Evolutionary conservation across 2,113 vertebrate genomes (phyloP).

Genomic region (Lampris incognitus): DNA sequence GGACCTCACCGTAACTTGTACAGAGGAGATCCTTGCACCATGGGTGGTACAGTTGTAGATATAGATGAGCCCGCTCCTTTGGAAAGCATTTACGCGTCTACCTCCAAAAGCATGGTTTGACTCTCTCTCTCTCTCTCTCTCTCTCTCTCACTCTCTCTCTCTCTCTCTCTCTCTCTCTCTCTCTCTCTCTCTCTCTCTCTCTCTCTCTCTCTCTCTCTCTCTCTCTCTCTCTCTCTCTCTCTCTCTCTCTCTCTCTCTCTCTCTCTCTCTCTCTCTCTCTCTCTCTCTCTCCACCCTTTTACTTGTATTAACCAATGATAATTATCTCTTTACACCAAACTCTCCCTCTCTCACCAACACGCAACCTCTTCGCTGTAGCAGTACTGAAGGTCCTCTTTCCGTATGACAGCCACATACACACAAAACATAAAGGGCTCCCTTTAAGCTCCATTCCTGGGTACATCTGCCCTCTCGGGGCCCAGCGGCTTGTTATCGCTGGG

Average conservation of each 20-base stretch:
- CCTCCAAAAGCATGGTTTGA: slow-evolving; percentile 46
- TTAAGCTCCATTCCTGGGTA: slow-evolving; percentile 40
- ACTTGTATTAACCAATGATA: too few species aligned
- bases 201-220: slow-evolving; percentile 50
- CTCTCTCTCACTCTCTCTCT: too few species aligned
- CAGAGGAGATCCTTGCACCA: slow-evolving; percentile 59
- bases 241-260: slow-evolving; percentile 30
- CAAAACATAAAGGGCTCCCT: slow-evolving; percentile 34
- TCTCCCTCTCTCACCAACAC: slow-evolving; percentile 44
- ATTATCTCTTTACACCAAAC: not conserved
- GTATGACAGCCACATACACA: slow-evolving; percentile 50
- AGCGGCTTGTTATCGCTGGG: slow-evolving; percentile 57
- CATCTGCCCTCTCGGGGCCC: slow-evolving; percentile 5
- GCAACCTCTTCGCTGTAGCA: slow-evolving; percentile 15
- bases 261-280: too few species aligned
- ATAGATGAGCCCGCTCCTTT: slow-evolving; percentile 29
- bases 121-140: slow-evolving; percentile 17
- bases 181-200: not conserved
- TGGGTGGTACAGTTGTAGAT: slow-evolving; percentile 66
- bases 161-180: too few species aligned
- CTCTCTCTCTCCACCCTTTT: too few species aligned
- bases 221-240: slow-evolving; percentile 30
- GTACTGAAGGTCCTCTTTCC: slow-evolving; percentile 35
- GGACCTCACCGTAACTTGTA: slow-evolving; percentile 56
- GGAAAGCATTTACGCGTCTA: slow-evolving; percentile 20